Base-by-base conservation (phyloP, 2,113 vertebrate genomes). In the Neofelis nebulosa region DNA sequence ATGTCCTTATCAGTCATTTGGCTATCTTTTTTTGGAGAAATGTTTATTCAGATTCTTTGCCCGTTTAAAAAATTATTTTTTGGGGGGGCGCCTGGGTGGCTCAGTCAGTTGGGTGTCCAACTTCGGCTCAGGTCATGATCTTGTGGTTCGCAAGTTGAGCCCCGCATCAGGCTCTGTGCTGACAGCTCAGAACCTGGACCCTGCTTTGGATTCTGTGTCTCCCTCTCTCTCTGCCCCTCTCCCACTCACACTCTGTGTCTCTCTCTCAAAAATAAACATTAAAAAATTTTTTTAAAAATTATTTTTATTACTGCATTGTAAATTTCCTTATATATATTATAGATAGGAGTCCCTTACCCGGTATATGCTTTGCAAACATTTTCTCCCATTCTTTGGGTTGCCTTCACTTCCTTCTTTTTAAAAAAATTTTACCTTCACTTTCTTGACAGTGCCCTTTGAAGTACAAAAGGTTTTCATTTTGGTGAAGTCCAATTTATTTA, bases 311-410 rank as follows among this genome's bases (percentile, higher is more conserved):
- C 23, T 76, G 81, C 55, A 4, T 45, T 93, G 0, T 48, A 78
- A 93, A 31, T 21, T 74, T 74, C 16, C 61, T 74, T 89, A 13
- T 52, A 45, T 36, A 36, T 74, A 45, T n/a, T 52, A 29, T 11
- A 31, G 31, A 71, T 61, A 41, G 15, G 61, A 88, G 29, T 74
- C 36, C 14, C 11, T 82, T 87, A 94, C 38, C 38, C 86, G 36
- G 27, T 61, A 81, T 36, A 57, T 69, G 48, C 23, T 95, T 92
- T 88, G 41, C 61, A 95, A 85, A 89, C 66, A 95, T 81, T 76
- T 91, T 92, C 31, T 82, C 14, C 19, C 31, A 63, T 85, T 55
- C 57, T 73, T 5, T 57, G 76, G 10, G 36, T 38, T 88, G 27
- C 82, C 18, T 94, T 92, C n/a, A 83, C 52, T 73, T 48, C 91